Base-by-base conservation (phyloP, 2,113 vertebrate genomes). In the Heterochromis multidens region DNA sequence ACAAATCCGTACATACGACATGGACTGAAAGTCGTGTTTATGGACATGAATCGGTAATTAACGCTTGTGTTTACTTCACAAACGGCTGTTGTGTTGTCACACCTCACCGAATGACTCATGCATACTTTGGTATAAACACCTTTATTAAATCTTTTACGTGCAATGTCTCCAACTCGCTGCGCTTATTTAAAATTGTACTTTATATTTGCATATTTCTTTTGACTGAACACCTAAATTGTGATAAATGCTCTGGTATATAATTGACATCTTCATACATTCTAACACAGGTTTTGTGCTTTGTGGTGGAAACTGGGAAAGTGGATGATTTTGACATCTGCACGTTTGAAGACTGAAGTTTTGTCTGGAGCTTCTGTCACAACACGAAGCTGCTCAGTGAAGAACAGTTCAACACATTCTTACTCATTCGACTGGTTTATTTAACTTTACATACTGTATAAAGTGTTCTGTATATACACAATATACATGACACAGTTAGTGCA, bases 391-490 rank as follows among this genome's bases (percentile, higher is more conserved):
- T 13, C 33, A 56, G 40, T 13, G 70, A 74, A 21, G 72, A 76
- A 77, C 1, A 0, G 49, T 9, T n/a, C 1, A 13, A 16, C 52
- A 31, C 54, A 57, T 52, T 72, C 4, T 37, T 21, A 88, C 80
- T 81, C 49, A 59, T 60, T 52, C 21, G 60, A 58, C 57, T 56
- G 23, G 70, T 91, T 95, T 95, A 94, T 93, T 95, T 46, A 88
- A 76, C 83, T 89, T 89, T 54, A 91, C 85, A 89, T 92, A 89
- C 84, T 80, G 74, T 87, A 90, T 80, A 91, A 95, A 93, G 87
- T 77, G 12, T 88, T 91, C 67, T 87, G 46, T 95, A 95, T 93
- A 77, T 95, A 94, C 93, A 95, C 82, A 88, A 92, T 93, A 80
- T 94, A 95, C 90, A 95, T 79, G 11, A 82, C 52, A 77, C 81